phyloP scores from a whole-genome alignment of 2,888 invertebrate species.

The Euzophera pinguis region DNA sequence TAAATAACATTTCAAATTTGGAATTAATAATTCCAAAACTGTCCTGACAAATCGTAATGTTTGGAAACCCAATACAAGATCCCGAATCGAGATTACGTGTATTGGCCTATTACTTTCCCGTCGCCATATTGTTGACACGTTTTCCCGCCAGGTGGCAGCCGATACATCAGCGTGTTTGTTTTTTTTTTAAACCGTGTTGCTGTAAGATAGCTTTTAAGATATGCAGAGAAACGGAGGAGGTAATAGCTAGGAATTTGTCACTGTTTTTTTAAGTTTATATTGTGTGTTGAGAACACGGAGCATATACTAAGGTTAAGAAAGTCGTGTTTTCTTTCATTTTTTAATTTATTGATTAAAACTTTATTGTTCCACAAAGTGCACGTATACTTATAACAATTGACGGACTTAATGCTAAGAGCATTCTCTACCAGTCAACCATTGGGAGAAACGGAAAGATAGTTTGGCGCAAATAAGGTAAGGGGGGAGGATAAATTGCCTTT shows the following conservation, averaged over 20 bases:
- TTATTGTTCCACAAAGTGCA: too few species aligned
- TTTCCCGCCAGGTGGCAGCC: constrained; percentile 2
- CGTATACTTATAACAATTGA: too few species aligned
- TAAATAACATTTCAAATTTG: not conserved
- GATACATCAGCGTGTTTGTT: not conserved
- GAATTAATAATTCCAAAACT: not conserved
- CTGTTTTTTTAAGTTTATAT: not conserved
- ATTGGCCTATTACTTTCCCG: constrained; percentile 47
- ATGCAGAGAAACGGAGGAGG: not conserved
- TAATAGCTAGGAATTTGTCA: constrained; percentile 2
- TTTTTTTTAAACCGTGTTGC: not conserved
- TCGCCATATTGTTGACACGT: constrained; percentile 35
- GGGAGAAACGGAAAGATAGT: too few species aligned
- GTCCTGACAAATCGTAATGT: not conserved
- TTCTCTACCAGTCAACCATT: too few species aligned
- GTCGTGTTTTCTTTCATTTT: too few species aligned
- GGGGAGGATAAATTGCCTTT: too few species aligned
- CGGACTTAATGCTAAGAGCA: too few species aligned
- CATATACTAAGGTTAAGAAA: too few species aligned
- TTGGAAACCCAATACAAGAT: constrained; percentile 17
- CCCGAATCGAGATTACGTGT: constrained; percentile 35
- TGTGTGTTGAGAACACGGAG: not conserved
- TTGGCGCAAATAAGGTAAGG: too few species aligned
- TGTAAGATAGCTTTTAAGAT: not conserved
- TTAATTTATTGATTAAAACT: too few species aligned